Evolutionary conservation across 2,113 vertebrate species (phyloP), one percentile per base, ranked within the genome.

Genomic region (Spermophilus dauricus): DNA sequence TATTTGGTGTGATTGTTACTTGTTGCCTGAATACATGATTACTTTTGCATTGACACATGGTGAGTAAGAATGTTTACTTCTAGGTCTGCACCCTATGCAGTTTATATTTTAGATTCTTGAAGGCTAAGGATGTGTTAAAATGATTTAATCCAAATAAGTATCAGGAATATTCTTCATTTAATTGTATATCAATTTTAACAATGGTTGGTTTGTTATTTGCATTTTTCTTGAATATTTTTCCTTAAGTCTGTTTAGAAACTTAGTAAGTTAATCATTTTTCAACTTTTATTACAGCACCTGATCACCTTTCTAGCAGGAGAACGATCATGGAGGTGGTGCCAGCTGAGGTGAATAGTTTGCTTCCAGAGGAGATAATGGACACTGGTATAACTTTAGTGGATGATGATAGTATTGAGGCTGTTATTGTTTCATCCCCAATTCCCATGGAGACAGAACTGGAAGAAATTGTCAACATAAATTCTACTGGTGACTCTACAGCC

Each of bases 291-390:
- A 83, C 98, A 98, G 98, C 97, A 77, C 97, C 98, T 95, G 96
- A 95, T 97, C 97, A 97, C 92, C 90, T 98, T 96, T 88, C 96
- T 96, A 82, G 91, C 95, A 96, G 95, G 88, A 91, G 97, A 97
- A 87, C 98, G 96, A 99, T 76, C 96, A 99, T 99, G 99, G 99
- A 99, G 96, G 99, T 99, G 98, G 99, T 99, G 97, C 99, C 99
- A 80, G 99, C 99, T 45, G 99, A 99, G 98, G 99, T 99, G 97
- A 99, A 99, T 99, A 99, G 99, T 97, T 99, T 99, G 98, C 99
- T 99, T 94, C 99, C 99, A 56, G 99, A 99, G 98, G 99, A 99
- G 97, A 99, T 99, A 98, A 99, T 99, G 99, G 99, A 99, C 96
- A 99, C 99, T 0, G 99, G 99, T 89, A 99, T 99, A 92, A 98